phyloP scores from a whole-genome alignment of 2,797 vertebrate genomes.

The Pangasius macronema region DNA sequence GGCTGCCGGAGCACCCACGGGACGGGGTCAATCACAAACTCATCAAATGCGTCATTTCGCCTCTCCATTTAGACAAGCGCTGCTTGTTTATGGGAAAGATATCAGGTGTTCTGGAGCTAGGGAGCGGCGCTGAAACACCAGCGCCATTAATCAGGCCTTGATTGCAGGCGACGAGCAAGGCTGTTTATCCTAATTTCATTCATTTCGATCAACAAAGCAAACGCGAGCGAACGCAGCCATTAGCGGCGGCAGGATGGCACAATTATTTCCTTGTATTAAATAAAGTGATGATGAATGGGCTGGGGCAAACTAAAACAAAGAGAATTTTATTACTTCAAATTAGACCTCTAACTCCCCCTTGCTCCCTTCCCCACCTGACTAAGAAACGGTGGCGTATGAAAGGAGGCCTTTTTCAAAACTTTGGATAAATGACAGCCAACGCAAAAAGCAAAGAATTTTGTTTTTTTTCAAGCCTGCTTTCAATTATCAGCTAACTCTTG shows the following conservation, averaged over 20 bases:
- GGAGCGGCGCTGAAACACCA: constrained; percentile 89
- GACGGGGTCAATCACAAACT: constrained; percentile 99
- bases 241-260: constrained; percentile 84
- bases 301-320: constrained; percentile 87
- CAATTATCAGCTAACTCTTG: constrained; percentile 56
- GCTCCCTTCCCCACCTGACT: constrained; percentile 57
- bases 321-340: constrained; percentile 82
- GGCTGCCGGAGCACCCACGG: constrained; percentile 69
- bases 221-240: constrained; percentile 86
- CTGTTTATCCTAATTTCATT: constrained; percentile 99
- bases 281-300: constrained; percentile 91
- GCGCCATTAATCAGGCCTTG: constrained; percentile 99
- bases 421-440: constrained; percentile 53
- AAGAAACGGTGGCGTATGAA: constrained; percentile 61
- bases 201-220: constrained; percentile 99
- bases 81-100: constrained; percentile 99
- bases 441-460: constrained; percentile 16
- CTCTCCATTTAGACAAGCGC: constrained; percentile 99
- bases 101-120: constrained; percentile 99
- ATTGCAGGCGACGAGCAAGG: constrained; percentile 93
- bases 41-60: constrained; percentile 99
- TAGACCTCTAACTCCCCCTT: constrained; percentile 62
- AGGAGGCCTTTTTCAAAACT: constrained; percentile 65
- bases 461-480: constrained; percentile 15
- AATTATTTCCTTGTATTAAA: constrained; percentile 86